Base-by-base conservation (phyloP, 2,113 vertebrate species). In the Aegotheles bennettii region DNA sequence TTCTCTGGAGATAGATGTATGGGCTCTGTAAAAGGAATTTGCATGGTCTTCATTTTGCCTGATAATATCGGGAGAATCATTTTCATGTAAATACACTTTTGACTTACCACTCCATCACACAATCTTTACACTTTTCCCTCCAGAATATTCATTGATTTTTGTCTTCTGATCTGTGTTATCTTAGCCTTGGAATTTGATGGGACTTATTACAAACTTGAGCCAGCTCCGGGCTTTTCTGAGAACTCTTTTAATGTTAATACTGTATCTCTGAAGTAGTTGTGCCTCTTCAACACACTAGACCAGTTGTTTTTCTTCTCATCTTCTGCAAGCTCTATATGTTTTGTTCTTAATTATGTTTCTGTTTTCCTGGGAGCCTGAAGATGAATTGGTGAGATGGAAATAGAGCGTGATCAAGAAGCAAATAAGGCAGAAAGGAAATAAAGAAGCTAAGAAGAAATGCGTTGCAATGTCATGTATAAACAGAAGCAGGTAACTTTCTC, bases 21-120 rank as follows among this genome's bases (percentile, higher is more conserved):
- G 36, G 59, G 14, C 51, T 77, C 33, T 0, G 1, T 51, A 26
- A 86, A 90, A 92, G n/a, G 83, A 70, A 90, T 87, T 85, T 95
- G 26, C 78, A 50, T 83, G 54, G 70, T 80, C 67, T 83, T 92
- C 33, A 63, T 80, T 70, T 77, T 84, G 50, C 14, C 71, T 74
- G 87, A 74, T 93, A 42, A 14, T 80, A 80, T 88, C 45, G 4
- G n/a, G 50, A 90, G 50, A 90, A 80, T 80, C 8, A 87, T 93
- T 95, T 95, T 95, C 78, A 74, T 43, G 77, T 43, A 93, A 95
- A 94, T 87, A 86, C 60, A 29, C 26, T 95, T 93, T 90, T 74
- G 93, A 80, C 50, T 90, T 77, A 51, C 26, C 71, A 60, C 82
- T 94, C 79, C 71, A 93, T 93, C 82, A 74, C 11, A 6, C 29